Base-by-base conservation (phyloP, 2,888 invertebrate genomes). In the Portevinia maculata region DNA sequence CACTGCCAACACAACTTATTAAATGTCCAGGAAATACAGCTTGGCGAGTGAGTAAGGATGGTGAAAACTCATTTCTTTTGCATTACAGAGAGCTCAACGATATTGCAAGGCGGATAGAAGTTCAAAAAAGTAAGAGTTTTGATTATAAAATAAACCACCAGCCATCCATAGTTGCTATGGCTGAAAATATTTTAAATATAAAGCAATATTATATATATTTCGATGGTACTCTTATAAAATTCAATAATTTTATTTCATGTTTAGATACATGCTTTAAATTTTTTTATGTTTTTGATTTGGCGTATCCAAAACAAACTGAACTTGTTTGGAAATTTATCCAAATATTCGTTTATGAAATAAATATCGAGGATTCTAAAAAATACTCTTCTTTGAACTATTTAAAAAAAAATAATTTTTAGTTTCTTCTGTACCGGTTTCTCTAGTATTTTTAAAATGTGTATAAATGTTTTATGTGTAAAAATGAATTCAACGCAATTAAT, bases 301-400 rank as follows among this genome's bases (percentile, higher is more conserved):
- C 67, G 34, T 75, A 60, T 24, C 67, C 19, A 34, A 28, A 50
- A 59, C 30, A 59, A 21, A 32, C 24, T 1, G 8, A 13, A 21
- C 57, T 50, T 9, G 39, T 75, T n/a, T n/a, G 67, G 67, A 24
- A 3, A 24, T 75, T 67, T 28, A 65, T 75, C 1, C 75, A 75
- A 59, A 52, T 15, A 3, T 67, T 34, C 21, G 46, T 75, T 9
- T 75, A 44, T 15, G 13, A 67, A 8, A 65, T 75, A 48, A 17
- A 70, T 44, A 15, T 65, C 6, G 3, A 44, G 13, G 11, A 41
- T 53, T 65, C 19, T 1, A 9, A 41, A 8, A 65, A 65, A 52
- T 44, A 41, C 44, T 44, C 53, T 21, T 53, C 65, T n/a, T 62
- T 62, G 9, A 60, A 48, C 34, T 46, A 60, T 3, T 50, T 50